A percentile compares a stretch with the other conserved stretches of the same genome.
phyloP scores from a whole-genome alignment of 2,888 invertebrate species.

The Eupithecia pulchellata region DNA sequence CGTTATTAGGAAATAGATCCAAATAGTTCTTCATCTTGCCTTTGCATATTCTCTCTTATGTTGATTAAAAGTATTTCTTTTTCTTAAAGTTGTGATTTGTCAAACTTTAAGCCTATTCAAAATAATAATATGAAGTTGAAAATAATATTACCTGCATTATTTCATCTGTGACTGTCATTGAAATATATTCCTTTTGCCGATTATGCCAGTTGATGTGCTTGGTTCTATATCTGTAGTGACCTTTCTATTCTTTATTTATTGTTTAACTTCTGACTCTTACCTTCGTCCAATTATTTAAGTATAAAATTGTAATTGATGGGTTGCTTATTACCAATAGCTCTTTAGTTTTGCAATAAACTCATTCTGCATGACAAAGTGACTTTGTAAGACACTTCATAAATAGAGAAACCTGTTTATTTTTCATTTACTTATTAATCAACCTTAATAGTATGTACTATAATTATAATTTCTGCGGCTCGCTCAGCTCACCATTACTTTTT shows the following conservation, averaged over 20 bases:
- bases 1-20: background rate
- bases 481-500: background rate
- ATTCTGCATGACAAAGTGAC: background rate
- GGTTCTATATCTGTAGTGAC: background rate
- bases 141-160: conserved; percentile 4
- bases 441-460: background rate
- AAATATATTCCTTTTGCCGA: background rate
- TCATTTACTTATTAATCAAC: too few species aligned
- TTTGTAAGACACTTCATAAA: background rate
- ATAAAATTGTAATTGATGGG: background rate
- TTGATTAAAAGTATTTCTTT: background rate
- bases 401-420: too few species aligned
- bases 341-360: background rate
- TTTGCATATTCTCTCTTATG: background rate
- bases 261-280: too few species aligned
- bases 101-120: background rate
- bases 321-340: background rate
- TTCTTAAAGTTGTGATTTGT: background rate
- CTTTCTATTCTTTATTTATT: background rate
- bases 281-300: background rate
- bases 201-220: background rate
- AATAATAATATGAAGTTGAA: background rate
- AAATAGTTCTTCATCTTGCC: background rate
- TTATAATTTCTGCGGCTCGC: background rate
- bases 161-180: background rate